Evolutionary conservation across 2,797 vertebrate genomes (phyloP).

Genomic region (Micrastur ruficollis): DNA sequence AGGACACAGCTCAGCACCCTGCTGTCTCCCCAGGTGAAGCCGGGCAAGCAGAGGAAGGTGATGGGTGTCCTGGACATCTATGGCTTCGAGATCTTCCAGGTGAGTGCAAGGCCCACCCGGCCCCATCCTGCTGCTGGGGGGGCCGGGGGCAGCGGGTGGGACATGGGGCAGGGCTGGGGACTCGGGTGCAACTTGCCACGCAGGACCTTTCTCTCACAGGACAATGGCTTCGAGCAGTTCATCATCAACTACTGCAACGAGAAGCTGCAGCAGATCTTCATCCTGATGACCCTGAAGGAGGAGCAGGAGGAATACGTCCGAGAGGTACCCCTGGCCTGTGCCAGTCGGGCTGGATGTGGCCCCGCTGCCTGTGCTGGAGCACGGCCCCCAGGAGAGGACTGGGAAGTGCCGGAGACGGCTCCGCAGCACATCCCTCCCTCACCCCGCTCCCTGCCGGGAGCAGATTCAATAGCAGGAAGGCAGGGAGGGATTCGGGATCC

Average conservation of each 20-base stretch:
- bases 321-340: conserved; percentile 61
- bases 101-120: background rate
- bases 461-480: conserved; percentile 51
- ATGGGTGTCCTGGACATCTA: conserved; percentile 84
- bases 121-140: background rate
- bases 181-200: rapidly evolving
- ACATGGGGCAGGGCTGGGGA: rapidly evolving
- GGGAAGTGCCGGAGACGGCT: background rate
- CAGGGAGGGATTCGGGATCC: background rate
- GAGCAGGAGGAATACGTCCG: conserved; percentile 79
- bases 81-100: conserved; percentile 82
- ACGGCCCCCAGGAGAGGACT: rapidly evolving
- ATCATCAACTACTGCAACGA: conserved; percentile 85
- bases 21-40: conserved; percentile 57
- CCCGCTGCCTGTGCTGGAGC: background rate
- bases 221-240: conserved; percentile 81
- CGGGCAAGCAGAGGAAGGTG: conserved; percentile 69
- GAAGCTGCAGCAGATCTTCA: conserved; percentile 83
- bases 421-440: rapidly evolving
- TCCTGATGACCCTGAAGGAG: conserved; percentile 79
- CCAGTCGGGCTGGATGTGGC: background rate
- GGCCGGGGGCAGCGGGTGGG: rapidly evolving
- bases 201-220: background rate
- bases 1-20: background rate
- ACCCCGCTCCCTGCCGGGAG: background rate